A percentile compares a stretch with the other conserved stretches of the same genome.
phyloP scores from a whole-genome alignment of 2,113 vertebrate species.

The Clarias macrocephalus region DNA sequence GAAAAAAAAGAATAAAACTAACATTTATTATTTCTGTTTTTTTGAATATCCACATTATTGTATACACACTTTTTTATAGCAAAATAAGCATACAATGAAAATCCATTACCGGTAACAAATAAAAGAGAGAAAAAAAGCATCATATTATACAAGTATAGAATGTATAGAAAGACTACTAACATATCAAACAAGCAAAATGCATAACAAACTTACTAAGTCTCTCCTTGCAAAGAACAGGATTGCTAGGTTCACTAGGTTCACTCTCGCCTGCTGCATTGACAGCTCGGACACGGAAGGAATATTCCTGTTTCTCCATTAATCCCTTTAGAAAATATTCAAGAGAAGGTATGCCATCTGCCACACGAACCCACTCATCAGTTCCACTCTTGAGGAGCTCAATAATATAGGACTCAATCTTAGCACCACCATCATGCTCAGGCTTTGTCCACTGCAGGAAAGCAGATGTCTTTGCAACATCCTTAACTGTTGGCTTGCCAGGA shows the following conservation, averaged over 20 bases:
- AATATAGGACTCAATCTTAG: conserved; percentile 92
- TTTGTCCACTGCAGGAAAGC: conserved; percentile 89
- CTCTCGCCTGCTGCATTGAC: conserved; percentile 93
- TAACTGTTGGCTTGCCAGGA: conserved; percentile 92
- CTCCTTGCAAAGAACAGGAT: conserved; percentile 94
- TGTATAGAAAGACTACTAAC: neutral
- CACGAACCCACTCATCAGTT: conserved; percentile 92
- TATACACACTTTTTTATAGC: neutral
- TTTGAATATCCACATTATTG: neutral
- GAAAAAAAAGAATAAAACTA: neutral
- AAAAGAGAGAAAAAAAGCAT: neutral
- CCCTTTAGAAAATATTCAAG: conserved; percentile 87
- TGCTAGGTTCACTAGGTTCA: conserved; percentile 94
- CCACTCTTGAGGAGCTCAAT: conserved; percentile 95
- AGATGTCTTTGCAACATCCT: conserved; percentile 89
- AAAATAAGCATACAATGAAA: neutral
- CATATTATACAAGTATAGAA: neutral
- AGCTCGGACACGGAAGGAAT: conserved; percentile 92
- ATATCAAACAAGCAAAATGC: neutral
- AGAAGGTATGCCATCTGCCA: conserved; percentile 82
- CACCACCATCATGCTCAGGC: conserved; percentile 95
- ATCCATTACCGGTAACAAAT: neutral
- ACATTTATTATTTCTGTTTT: neutral
- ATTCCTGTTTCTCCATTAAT: conserved; percentile 97
- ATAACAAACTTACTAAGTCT: conserved; percentile 86